Evolutionary conservation across 2,888 invertebrate species (phyloP), one percentile per base, ranked within the genome.

Genomic region (Eulithis prunata): DNA sequence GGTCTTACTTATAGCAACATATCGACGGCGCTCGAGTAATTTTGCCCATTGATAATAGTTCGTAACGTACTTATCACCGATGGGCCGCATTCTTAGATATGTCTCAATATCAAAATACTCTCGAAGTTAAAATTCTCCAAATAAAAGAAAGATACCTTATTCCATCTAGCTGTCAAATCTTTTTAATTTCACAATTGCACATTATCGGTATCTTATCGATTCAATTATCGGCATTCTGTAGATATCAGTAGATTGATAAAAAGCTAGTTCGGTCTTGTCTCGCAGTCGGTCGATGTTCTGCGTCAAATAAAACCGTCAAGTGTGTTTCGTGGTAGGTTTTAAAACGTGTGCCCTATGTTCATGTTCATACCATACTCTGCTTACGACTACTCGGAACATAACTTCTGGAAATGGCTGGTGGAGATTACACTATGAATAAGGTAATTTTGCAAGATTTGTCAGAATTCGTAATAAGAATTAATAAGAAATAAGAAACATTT

Each of bases 351-450:
- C 62, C 78, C 53, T 80, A 82, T 84, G 81, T 75, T 72, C 58
- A 67, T 57, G 49, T 49, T 38, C 63, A 13, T 32, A 52, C 55
- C 59, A 28, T 47, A 57, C 52, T 66, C 66, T 52, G 63, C 41
- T 45, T 68, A 70, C 73, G 75, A 78, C 74, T 72, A 78, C 62
- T 82, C 82, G 3, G 71, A 81, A 57, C 70, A 75, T 46, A 72
- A 74, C 45, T 74, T 76, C 58, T 73, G 71, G 70, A 76, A 83
- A 86, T 90, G 90, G 86, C 80, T 82, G 73, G 82, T 81, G 78
- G 82, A 84, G 79, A 88, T 81, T 69, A 87, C 82, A 8, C 84
- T 85, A 78, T 87, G 80, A 87, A 80, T 71, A 83, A 86, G 88
- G 89, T 79, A 57, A 51, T 3, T 13, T 36, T 38, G 32, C 3